Percentiles rank a stretch among this genome's conserved stretches.
Evolutionary conservation across 2,113 vertebrate species (phyloP).

Genomic region (Rhodinocichla rosea): DNA sequence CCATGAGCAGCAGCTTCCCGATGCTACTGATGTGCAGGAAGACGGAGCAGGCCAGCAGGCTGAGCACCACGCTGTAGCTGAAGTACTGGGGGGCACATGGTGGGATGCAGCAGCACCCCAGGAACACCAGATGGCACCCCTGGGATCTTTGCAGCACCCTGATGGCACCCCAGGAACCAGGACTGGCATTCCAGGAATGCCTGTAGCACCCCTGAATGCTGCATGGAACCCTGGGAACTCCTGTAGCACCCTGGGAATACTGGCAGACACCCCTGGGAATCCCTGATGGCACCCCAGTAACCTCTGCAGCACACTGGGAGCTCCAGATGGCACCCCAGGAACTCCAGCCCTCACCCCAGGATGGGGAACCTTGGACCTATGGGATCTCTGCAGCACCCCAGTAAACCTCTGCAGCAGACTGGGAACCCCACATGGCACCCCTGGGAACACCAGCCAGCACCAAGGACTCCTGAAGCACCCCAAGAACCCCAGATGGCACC

Average conservation of each 20-base stretch:
- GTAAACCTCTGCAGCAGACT: neutral
- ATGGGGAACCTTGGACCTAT: too few relatives aligned
- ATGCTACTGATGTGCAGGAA: constrained; percentile 98
- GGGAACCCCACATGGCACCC: neutral
- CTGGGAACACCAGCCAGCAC: neutral
- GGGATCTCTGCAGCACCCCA: neutral
- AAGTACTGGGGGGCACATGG: constrained; percentile 80
- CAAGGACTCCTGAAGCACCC: neutral
- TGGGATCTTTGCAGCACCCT: neutral
- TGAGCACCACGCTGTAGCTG: constrained; percentile 89
- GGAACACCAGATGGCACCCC: neutral
- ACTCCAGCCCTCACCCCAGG: neutral
- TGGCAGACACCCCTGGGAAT: neutral
- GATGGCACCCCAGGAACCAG: neutral
- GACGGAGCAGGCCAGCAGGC: constrained; percentile 92
- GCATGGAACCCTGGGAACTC: neutral
- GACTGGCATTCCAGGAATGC: neutral
- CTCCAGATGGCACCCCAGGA: neutral
- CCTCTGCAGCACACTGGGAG: neutral
- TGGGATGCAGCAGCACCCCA: neutral
- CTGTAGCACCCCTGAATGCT: too few relatives aligned
- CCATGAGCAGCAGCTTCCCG: constrained; percentile 90
- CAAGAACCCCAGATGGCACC: neutral
- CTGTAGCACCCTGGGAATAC: neutral
- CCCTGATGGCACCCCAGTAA: neutral